Percentiles rank a stretch among this genome's conserved stretches.
phyloP scores from a whole-genome alignment of 2,113 vertebrate species.

The Lagopus leucura region DNA sequence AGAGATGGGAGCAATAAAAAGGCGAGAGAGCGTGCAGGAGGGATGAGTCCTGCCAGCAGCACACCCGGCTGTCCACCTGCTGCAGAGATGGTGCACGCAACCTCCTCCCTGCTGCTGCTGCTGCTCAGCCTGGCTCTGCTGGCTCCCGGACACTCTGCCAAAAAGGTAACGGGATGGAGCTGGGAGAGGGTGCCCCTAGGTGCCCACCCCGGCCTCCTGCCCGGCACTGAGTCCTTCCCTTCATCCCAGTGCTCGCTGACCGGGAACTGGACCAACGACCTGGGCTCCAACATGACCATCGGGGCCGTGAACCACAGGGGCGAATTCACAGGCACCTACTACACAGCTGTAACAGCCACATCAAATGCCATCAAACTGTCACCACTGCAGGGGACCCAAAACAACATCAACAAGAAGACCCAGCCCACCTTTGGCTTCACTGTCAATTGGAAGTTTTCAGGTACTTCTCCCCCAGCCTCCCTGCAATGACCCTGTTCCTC shows the following conservation, averaged over 20 bases:
- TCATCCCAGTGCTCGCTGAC: background rate
- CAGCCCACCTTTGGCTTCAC: conserved; percentile 24
- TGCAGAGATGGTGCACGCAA: background rate
- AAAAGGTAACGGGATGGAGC: background rate
- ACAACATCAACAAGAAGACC: rapidly evolving
- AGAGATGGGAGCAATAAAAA: background rate
- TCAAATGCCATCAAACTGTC: rapidly evolving
- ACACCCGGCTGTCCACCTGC: background rate
- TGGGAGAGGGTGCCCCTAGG: background rate
- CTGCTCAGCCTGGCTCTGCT: background rate
- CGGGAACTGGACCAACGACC: rapidly evolving
- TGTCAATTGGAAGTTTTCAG: conserved; percentile 1
- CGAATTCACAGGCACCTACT: rapidly evolving
- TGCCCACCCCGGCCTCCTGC: background rate
- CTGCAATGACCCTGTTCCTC: rapidly evolving
- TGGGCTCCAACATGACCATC: conserved; percentile 49
- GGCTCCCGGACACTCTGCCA: background rate
- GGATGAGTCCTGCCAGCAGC: background rate
- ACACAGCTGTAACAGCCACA: background rate
- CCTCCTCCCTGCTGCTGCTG: background rate
- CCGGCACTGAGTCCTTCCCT: background rate
- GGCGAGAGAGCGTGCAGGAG: background rate
- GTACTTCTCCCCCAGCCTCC: background rate
- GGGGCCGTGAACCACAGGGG: rapidly evolving
- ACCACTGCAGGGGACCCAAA: background rate